A percentile compares a stretch with the other conserved stretches of the same genome.
These are phyloP conservation scores for Polyergus mexicanus DNA, from an alignment of 1,140 invertebrate genomes.

Conservation along the genomic window DNA sequence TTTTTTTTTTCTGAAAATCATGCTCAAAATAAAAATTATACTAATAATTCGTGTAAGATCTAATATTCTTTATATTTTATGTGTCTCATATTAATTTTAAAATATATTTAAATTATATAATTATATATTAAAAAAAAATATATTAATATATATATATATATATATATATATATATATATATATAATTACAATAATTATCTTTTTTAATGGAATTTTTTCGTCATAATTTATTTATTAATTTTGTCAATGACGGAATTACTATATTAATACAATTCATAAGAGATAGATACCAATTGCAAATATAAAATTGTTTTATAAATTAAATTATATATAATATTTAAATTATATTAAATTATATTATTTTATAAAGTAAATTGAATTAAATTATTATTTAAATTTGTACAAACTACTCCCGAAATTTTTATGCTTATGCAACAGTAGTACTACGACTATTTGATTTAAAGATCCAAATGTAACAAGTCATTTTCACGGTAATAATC, in stretches of 20 bases:
- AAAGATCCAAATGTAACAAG: neutral
- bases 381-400: no score
- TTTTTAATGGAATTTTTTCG: neutral
- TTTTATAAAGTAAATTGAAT: no score
- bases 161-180: no score
- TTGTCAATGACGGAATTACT: neutral
- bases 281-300: neutral
- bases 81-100: no score
- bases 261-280: neutral
- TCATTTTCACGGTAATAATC: neutral
- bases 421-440: neutral
- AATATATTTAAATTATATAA: no score
- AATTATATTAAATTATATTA: no score
- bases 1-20: neutral
- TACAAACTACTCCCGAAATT: neutral
- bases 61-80: no score
- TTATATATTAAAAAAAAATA: no score
- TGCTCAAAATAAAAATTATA: neutral
- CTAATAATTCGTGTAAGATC: no score
- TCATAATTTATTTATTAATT: neutral
- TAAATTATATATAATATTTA: no score
- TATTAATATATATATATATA: no score
- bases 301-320: neutral
- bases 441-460: neutral
- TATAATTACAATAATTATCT: no score